Base-by-base conservation (phyloP, 2,888 invertebrate species). In the Norana najaformis region DNA sequence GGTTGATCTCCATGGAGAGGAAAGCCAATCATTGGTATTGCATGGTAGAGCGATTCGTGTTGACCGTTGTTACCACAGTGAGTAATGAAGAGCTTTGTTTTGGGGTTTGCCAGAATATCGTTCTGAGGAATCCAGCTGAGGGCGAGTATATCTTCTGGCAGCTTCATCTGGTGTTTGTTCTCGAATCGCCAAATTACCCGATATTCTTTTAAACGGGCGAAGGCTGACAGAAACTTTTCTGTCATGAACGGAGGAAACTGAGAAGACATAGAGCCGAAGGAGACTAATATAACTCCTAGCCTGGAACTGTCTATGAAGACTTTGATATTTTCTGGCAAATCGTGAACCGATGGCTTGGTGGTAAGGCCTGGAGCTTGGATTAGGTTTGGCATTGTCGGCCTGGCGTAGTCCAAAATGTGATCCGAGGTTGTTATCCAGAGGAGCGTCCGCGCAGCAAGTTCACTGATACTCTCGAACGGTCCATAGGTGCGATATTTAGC, bases 41-140 rank as follows among this genome's bases (percentile, higher is more conserved):
- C 90, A 88, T 90, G 90, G 89, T 90, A 90, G 53, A 91, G 30
- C 38, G 90, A 88, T 36, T 91, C 91, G 41, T 83, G 85, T n/a
- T 90, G 90, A 23, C 91, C 91, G 47, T 89, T 91, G 39, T 90
- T 91, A 35, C 91, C 91, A 30, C 82, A 88, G 88, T 91, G 91
- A 16, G 91, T 91, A 37, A 91, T 47, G 88, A 91, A 91, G 20
- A 89, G 85, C 36, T 90, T 90, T 47, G 41, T 83, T 20, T 35
- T 20, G 30, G 89, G 88, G n/a, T 90, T n/a, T 20, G 88, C 88
- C 38, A 91, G 47, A 14, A 91, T 88, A 36, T 91, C 90, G 30
- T 90, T 90, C 83, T 91, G 91, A 13, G 90, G 90, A 34, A 91
- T n/a, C 91, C 91, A 91, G 23, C 88, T 47, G 34, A 83, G 35